These are phyloP conservation scores for Ictalurus punctatus DNA, from an alignment of 2,113 vertebrate species.

Conservation along the genomic window DNA sequence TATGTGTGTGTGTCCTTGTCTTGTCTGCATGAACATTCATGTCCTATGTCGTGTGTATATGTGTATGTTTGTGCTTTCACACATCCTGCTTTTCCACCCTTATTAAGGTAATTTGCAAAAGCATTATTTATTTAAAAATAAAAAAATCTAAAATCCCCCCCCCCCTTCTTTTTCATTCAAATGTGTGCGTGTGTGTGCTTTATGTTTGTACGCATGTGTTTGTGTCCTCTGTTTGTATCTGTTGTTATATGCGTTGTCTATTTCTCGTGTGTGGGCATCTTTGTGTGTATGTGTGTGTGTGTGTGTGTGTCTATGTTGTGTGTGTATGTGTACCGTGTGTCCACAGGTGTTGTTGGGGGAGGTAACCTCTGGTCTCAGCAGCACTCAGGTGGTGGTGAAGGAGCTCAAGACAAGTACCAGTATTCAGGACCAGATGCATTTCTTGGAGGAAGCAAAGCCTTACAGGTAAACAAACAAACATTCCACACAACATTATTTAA, in stretches of 20 bases:
- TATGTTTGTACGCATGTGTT: slow-evolving; percentile 38
- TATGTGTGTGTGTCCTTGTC: slow-evolving; percentile 37
- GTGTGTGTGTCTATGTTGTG: slow-evolving; percentile 35
- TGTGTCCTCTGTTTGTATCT: slow-evolving; percentile 17
- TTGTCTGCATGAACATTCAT: slow-evolving; percentile 28
- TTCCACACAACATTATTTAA: neutral
- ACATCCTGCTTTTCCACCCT: slow-evolving; percentile 39
- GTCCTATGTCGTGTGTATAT: slow-evolving; percentile 35
- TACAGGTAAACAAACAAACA: slow-evolving; percentile 77
- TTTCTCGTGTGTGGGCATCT: slow-evolving; percentile 26
- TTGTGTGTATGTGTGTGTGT: slow-evolving; percentile 10
- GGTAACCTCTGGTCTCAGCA: slow-evolving; percentile 81
- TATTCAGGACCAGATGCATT: slow-evolving; percentile 89
- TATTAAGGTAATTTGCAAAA: slow-evolving; percentile 27
- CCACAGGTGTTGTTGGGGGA: slow-evolving; percentile 90
- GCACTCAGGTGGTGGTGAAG: slow-evolving; percentile 91
- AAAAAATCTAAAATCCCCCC: too few relatives aligned
- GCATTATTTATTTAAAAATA: neutral
- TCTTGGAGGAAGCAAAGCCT: slow-evolving; percentile 88
- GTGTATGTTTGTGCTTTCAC: slow-evolving; percentile 40
- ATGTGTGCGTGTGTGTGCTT: slow-evolving; percentile 36
- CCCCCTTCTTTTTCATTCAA: neutral
- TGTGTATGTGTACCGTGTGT: slow-evolving; percentile 31
- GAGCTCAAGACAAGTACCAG: slow-evolving; percentile 87
- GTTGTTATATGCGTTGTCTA: slow-evolving; percentile 37